These are phyloP conservation scores for Miniopterus natalensis DNA, from an alignment of 2,113 vertebrate genomes.

Conservation along the genomic window DNA sequence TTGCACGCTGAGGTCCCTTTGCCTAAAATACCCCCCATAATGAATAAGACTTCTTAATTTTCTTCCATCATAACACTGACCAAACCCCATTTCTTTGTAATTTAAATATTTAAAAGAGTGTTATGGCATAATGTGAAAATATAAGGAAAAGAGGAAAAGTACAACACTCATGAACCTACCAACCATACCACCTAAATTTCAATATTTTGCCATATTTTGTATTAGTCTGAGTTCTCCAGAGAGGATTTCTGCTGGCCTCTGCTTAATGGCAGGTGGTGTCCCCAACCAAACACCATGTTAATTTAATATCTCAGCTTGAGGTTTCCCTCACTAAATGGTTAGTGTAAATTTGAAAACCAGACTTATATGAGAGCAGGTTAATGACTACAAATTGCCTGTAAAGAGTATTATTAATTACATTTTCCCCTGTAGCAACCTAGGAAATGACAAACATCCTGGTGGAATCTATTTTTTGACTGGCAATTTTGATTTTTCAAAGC, in stretches of 20 bases:
- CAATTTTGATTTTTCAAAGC: background rate
- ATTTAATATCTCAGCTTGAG: conserved; percentile 6
- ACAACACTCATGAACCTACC: background rate
- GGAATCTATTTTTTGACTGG: background rate
- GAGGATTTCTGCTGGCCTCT: background rate
- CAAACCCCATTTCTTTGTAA: background rate
- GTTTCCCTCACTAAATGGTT: background rate
- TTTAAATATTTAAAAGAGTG: background rate
- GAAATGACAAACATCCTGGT: conserved; percentile 15
- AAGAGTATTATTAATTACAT: conserved; percentile 7
- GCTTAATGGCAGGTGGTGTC: background rate
- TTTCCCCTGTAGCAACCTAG: background rate
- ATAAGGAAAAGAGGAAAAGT: background rate
- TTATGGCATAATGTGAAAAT: background rate
- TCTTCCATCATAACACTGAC: background rate
- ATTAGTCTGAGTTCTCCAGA: background rate
- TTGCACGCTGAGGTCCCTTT: background rate
- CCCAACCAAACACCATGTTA: background rate
- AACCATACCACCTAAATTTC: background rate
- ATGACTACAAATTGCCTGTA: background rate
- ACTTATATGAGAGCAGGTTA: background rate
- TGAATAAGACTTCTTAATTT: too few species aligned
- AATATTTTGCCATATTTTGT: background rate
- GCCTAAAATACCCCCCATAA: background rate
- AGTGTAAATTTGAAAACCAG: conserved; percentile 17